Evolutionary conservation across 2,888 invertebrate genomes (phyloP), one percentile per base, ranked within the genome.

Genomic region (Caenorhabditis sulstoni): DNA sequence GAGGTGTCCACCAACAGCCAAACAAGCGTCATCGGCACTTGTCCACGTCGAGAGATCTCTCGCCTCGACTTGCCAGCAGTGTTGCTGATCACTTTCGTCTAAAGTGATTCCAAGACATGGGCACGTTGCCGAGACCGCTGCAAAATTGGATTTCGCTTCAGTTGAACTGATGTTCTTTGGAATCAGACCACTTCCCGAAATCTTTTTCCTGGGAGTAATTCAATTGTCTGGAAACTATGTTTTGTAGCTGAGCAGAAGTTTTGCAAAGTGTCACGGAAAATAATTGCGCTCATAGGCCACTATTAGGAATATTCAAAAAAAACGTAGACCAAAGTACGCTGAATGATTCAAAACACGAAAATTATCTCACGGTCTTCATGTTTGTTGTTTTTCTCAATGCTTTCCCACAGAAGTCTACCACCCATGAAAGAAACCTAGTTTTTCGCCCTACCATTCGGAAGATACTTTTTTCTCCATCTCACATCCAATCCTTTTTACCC

Each of bases 21-120:
- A 55, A 65, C 87, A 87, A 9, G 81, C 81, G 9, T 80, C 66
- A 59, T 87, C 87, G 2, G 80, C 85, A 0, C 64, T 57, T 1
- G 70, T 47, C 87, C 87, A 87, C 4, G 77, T 66, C 12, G 58
- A 35, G n/a, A 61, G 52, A 7, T 35, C 2, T 9, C 71, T 39
- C 14, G 59, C 20, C 53, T 62, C 57, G 9, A 82, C 29, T 73
- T 80, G 82, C 82, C 82, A 82, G 53, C 82, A 82, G 49, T 82
- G 74, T 20, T 71, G 23, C 35, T 80, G 75, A 65, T 78, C 82
- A 45, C 35, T 55, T n/a, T 68, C 79, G n/a, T 61, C 58, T 3
- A 82, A 22, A 12, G 68, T 55, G 50, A 82, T 71, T 39, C 82
- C 82, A 4, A 44, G 39, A 61, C 82, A 82, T 8, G 73, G 74